These are phyloP conservation scores for Phragmatobia fuliginosa DNA, from an alignment of 2,888 invertebrate genomes.

Conservation along the genomic window DNA sequence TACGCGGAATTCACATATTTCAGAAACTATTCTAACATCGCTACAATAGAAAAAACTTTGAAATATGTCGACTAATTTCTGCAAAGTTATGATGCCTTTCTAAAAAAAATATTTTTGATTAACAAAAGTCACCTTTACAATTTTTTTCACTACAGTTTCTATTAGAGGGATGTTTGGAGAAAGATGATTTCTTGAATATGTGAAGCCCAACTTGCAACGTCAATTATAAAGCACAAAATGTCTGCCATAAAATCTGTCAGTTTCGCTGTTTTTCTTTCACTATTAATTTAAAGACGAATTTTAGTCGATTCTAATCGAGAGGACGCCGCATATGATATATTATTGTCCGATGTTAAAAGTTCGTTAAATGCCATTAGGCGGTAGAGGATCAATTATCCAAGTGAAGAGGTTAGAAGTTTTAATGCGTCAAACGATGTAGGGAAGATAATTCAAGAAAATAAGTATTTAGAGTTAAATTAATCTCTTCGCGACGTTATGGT, in stretches of 20 bases:
- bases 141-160: background rate
- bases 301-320: too few species aligned
- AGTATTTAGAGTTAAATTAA: background rate
- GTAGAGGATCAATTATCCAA: background rate
- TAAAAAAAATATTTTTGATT: background rate
- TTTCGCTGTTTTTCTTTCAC: too few species aligned
- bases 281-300: too few species aligned
- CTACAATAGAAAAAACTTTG: slow-evolving; percentile 30
- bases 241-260: too few species aligned
- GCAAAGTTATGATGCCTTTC: background rate
- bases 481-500: background rate
- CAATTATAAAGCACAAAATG: too few species aligned
- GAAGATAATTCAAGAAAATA: background rate
- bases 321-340: too few species aligned
- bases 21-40: slow-evolving; percentile 47
- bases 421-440: background rate
- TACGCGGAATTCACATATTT: slow-evolving; percentile 55
- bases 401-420: background rate
- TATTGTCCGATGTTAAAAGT: background rate
- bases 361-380: background rate
- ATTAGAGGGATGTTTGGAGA: background rate
- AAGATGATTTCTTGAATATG: too few species aligned
- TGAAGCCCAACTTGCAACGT: too few species aligned
- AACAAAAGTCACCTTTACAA: background rate
- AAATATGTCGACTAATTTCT: slow-evolving; percentile 43